These are phyloP conservation scores for Pherbina coryleti DNA, from an alignment of 2,888 invertebrate genomes.

Conservation along the genomic window DNA sequence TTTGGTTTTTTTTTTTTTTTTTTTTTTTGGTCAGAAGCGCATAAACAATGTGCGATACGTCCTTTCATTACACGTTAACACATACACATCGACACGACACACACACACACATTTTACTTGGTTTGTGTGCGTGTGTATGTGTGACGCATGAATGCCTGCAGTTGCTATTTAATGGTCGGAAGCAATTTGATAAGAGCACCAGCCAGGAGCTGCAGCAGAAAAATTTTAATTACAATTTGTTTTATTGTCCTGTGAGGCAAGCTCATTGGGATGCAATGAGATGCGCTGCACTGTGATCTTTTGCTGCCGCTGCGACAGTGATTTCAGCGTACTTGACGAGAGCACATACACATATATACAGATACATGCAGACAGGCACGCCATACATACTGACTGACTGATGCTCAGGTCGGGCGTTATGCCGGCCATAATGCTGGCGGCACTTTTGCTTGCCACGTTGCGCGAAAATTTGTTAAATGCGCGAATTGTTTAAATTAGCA, in stretches of 20 bases:
- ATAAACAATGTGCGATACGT: slow-evolving; percentile 3
- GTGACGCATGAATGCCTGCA: not conserved
- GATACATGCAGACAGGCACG: not conserved
- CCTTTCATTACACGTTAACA: not conserved
- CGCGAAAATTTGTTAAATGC: no score
- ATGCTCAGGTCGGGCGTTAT: no score
- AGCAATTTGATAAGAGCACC: slow-evolving; percentile 25
- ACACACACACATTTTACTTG: not conserved
- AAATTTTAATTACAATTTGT: slow-evolving; percentile 28
- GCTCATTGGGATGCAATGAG: not conserved
- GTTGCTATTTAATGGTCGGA: slow-evolving; percentile 20
- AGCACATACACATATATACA: not conserved
- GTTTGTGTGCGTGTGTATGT: not conserved
- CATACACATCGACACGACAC: not conserved
- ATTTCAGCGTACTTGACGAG: not conserved
- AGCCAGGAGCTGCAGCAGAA: slow-evolving; percentile 1
- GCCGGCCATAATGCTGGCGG: no score
- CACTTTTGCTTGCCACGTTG: no score
- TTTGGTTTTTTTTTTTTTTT: not conserved
- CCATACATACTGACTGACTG: no score
- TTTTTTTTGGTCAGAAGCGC: not conserved
- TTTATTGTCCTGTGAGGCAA: not conserved
- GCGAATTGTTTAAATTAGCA: not conserved
- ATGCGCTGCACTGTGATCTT: not conserved
- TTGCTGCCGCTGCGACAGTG: not conserved